Percentiles rank a stretch among this genome's conserved stretches.
phyloP scores from a whole-genome alignment of 1,140 invertebrate species.

The Chironomus striatipennis region DNA sequence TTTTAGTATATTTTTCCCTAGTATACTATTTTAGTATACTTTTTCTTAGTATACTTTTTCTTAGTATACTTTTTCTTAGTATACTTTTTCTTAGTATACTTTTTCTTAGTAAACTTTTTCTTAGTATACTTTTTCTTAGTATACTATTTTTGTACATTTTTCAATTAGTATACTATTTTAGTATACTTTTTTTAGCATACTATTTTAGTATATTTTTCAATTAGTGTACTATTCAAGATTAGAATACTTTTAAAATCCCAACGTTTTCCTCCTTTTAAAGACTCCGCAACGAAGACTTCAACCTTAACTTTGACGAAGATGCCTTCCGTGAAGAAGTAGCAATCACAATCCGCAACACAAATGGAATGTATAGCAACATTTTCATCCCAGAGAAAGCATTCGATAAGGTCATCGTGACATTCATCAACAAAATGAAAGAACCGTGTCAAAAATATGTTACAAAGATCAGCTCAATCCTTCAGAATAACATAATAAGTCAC shows the following conservation, averaged over 20 bases:
- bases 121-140: background rate
- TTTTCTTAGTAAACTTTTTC: too few species aligned
- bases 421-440: conserved; percentile 92
- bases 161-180: background rate
- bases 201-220: too few species aligned
- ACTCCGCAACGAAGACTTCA: conserved; percentile 99
- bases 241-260: too few species aligned
- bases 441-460: conserved; percentile 97
- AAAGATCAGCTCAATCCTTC: conserved; percentile 90
- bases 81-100: conserved; percentile 2
- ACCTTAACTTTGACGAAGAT: conserved; percentile 98
- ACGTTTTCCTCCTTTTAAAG: conserved; percentile 28
- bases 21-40: too few species aligned
- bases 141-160: background rate
- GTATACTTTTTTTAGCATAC: background rate
- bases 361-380: conserved; percentile 86
- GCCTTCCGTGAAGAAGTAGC: conserved; percentile 95
- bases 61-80: background rate
- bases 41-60: too few species aligned
- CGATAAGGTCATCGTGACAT: conserved; percentile 98
- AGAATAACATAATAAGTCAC: conserved; percentile 88
- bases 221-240: too few species aligned
- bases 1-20: too few species aligned
- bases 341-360: conserved; percentile 98
- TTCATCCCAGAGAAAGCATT: conserved; percentile 99